These are phyloP conservation scores for Acleris cristana DNA, from an alignment of 2,888 invertebrate genomes.

Conservation along the genomic window DNA sequence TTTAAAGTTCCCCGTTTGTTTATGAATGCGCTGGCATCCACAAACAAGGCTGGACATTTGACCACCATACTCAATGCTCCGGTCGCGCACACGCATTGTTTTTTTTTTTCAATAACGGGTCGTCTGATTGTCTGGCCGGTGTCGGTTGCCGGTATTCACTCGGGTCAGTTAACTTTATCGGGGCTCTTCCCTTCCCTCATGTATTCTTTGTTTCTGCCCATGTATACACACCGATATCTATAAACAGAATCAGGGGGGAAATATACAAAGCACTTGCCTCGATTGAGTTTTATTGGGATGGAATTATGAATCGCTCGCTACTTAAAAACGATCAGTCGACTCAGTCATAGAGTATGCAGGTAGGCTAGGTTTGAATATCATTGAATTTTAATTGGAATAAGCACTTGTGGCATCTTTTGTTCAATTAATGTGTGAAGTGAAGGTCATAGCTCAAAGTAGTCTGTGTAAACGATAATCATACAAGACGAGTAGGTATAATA, in stretches of 20 bases:
- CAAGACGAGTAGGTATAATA: too few species aligned
- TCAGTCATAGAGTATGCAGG: background rate
- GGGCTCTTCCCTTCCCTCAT: conserved; percentile 46
- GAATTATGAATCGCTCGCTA: conserved; percentile 28
- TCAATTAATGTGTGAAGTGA: conserved; percentile 2
- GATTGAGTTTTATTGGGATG: conserved; percentile 35
- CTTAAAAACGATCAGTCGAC: conserved; percentile 14
- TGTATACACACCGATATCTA: conserved; percentile 9
- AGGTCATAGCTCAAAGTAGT: background rate
- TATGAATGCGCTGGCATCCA: too few species aligned
- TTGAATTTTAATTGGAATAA: background rate
- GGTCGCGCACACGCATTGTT: too few species aligned
- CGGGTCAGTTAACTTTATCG: conserved; percentile 67
- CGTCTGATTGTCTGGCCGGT: conserved; percentile 58
- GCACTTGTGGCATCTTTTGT: too few species aligned
- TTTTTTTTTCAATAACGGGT: conserved; percentile 49
- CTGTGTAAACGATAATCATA: background rate
- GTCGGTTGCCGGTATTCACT: conserved; percentile 52
- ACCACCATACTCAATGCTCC: too few species aligned
- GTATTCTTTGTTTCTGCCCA: conserved; percentile 38
- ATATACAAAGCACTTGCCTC: conserved; percentile 28
- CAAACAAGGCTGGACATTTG: too few species aligned
- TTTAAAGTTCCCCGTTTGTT: conserved; percentile 1
- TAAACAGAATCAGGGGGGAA: conserved; percentile 9
- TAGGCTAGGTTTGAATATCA: conserved; percentile 7